Percentiles rank a stretch among this genome's conserved stretches.
Conservation (phyloP, 2,113 vertebrate species). For the Apistogramma diplotaenia region DNA sequence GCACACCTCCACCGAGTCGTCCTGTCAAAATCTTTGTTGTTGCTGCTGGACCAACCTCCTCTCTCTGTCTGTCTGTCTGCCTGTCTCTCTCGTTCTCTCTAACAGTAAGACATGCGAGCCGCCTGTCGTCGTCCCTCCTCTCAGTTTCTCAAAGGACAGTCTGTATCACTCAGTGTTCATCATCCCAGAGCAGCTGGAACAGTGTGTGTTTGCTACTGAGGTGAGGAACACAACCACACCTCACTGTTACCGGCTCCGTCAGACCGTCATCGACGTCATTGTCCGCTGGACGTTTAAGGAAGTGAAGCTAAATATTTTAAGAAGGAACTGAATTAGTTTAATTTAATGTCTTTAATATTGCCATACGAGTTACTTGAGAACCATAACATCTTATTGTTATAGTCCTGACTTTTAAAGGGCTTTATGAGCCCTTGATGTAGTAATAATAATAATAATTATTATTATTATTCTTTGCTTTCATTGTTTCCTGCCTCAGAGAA, state of each 20-base stretch:
- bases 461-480: too few relatives aligned
- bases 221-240: constrained; percentile 55
- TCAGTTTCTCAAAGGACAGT: constrained; percentile 69
- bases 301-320: background rate
- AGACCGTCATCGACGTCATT: too few relatives aligned
- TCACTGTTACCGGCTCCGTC: background rate
- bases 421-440: too few relatives aligned
- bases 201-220: constrained; percentile 83
- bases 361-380: background rate
- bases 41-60: background rate
- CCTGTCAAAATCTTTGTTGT: background rate
- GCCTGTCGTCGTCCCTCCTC: constrained; percentile 49
- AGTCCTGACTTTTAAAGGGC: too few relatives aligned
- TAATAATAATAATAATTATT: too few relatives aligned
- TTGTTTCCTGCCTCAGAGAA: background rate
- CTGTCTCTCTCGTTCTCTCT: background rate
- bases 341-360: background rate
- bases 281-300: background rate
- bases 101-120: constrained; percentile 72
- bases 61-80: background rate
- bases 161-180: constrained; percentile 78
- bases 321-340: background rate
- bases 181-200: constrained; percentile 76
- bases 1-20: background rate
- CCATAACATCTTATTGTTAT: background rate